Evolutionary conservation across 1,140 invertebrate species (phyloP), one percentile per base, ranked within the genome.

Genomic region (Ostrea denselamellosa): DNA sequence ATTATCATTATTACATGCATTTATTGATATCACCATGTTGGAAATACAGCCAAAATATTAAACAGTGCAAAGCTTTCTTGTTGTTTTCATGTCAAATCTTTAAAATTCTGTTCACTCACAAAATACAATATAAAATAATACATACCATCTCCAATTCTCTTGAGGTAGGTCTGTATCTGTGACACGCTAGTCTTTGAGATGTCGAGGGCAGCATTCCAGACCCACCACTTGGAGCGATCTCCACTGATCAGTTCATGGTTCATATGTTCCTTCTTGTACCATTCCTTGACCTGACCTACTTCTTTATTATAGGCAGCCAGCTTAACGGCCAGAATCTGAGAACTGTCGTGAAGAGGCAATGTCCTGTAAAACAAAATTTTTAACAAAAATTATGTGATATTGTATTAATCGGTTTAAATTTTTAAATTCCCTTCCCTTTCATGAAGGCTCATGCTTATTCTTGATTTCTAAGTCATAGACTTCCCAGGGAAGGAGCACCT

Each of bases 81-180:
- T 44, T 44, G 34, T 44, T 44, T 44, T 44, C 34, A 1, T 44
- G 34, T 44, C 34, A 44, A 44, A 44, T 44, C 34, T 44, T 44
- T n/a, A n/a, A 44, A 44, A 44, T 44, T 2, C 34, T 44, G 34
- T 44, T 44, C 34, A 44, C 34, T 44, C 34, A 44, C 2, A 44
- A 44, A 44, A 44, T 44, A 44, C 34, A 44, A 44, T 44, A 44
- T 44, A 44, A 44, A 17, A 82, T 71, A 58, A 52, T 9, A 82
- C 90, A 87, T 86, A 95, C 94, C 94, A 86, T 94, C 92, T 52
- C 88, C 85, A 12, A 93, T 92, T 71, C 91, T 90, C 89, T 93
- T 90, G 28, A 95, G 87, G 89, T 95, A 95, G 2, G 90, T 93
- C 89, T 95, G 94, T 87, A 95, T 95, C 87, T 94, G 90, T 44